phyloP scores from a whole-genome alignment of 2,888 invertebrate species.

The Diadegma fenestrale region DNA sequence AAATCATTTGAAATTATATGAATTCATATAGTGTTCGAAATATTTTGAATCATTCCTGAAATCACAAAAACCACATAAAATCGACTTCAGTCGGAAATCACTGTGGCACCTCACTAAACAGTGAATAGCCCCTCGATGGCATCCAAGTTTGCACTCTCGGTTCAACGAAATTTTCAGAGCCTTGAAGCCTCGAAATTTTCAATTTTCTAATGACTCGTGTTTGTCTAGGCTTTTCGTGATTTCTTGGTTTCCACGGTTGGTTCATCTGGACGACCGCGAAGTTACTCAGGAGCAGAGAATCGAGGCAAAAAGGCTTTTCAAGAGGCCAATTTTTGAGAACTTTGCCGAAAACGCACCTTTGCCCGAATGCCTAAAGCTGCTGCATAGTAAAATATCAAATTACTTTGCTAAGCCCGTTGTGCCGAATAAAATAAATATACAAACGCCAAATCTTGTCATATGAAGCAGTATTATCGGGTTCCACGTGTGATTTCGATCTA shows the following conservation, averaged over 20 bases:
- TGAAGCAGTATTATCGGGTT: conserved; percentile 74
- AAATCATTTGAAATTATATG: too few species aligned
- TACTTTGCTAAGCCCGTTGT: conserved; percentile 76
- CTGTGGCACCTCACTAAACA: too few species aligned
- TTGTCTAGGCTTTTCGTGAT: conserved; percentile 90
- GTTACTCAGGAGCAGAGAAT: conserved; percentile 89
- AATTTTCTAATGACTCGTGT: conserved; percentile 46
- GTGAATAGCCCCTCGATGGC: not conserved
- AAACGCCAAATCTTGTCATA: conserved; percentile 73
- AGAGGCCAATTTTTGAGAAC: conserved; percentile 87
- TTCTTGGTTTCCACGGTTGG: conserved; percentile 89
- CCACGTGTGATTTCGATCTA: conserved; percentile 6
- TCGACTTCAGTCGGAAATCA: too few species aligned
- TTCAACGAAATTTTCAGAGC: not conserved
- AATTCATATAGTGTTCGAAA: too few species aligned
- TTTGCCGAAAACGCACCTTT: conserved; percentile 80
- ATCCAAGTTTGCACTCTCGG: not conserved
- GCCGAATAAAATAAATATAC: conserved; percentile 70
- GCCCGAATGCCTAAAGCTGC: conserved; percentile 79
- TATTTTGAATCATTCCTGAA: too few species aligned
- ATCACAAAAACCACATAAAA: too few species aligned
- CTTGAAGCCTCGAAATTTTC: not conserved
- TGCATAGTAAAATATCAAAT: conserved; percentile 78
- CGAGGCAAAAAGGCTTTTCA: conserved; percentile 88
- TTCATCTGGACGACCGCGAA: conserved; percentile 90